These are phyloP conservation scores for Noctua janthe DNA, from an alignment of 2,888 invertebrate species.

Conservation along the genomic window DNA sequence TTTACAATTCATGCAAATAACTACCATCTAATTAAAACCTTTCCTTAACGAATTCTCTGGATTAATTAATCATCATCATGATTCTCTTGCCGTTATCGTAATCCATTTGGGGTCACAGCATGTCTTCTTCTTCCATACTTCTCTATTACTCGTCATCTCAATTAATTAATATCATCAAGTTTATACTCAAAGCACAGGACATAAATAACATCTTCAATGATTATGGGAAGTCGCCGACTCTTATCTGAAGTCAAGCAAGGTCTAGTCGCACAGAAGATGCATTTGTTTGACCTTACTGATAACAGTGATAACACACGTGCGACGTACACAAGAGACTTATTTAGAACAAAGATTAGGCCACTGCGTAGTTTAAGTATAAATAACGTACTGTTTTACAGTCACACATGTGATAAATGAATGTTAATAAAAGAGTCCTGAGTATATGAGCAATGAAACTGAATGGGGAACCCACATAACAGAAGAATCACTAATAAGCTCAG, in stretches of 20 bases:
- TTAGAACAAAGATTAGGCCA: constrained; percentile 62
- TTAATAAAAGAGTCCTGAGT: not conserved
- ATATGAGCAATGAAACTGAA: not conserved
- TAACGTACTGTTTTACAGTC: constrained; percentile 15
- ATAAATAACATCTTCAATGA: constrained; percentile 28
- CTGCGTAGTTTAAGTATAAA: constrained; percentile 48
- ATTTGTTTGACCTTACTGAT: constrained; percentile 69
- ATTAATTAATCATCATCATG: too few relatives aligned
- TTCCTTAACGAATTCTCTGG: not conserved
- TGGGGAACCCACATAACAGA: not conserved
- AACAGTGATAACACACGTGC: constrained; percentile 65
- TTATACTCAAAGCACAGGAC: not conserved
- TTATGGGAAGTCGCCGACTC: constrained; percentile 47
- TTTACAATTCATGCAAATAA: not conserved
- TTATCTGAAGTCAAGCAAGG: constrained; percentile 69
- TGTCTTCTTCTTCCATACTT: too few relatives aligned
- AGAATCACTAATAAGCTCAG: not conserved
- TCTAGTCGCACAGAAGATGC: constrained; percentile 64
- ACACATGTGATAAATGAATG: not conserved
- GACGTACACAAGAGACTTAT: constrained; percentile 55
- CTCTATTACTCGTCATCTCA: not conserved
- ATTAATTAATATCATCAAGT: not conserved
- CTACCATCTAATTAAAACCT: not conserved
- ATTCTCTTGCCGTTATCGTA: too few relatives aligned
- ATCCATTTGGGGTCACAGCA: too few relatives aligned